Percentiles rank a stretch among this genome's conserved stretches.
These are phyloP conservation scores for Ciconia stormi DNA, from an alignment of 2,113 vertebrate species.

Conservation along the genomic window DNA sequence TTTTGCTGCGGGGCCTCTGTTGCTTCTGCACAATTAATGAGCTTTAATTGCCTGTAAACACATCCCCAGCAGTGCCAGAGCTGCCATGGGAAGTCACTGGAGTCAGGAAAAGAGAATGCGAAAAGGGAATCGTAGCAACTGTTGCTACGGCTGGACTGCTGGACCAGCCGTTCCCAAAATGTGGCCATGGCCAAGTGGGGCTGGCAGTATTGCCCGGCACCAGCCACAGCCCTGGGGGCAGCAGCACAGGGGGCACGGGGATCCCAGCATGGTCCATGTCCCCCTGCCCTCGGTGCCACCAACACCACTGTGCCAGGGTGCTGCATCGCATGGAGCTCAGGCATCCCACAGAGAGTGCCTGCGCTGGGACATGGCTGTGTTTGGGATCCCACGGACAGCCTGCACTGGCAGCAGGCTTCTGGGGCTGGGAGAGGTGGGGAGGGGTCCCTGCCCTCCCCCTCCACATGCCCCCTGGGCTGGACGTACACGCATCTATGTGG, in stretches of 20 bases:
- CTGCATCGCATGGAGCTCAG: accelerated
- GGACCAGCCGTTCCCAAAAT: accelerated
- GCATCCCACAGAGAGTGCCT: neutral
- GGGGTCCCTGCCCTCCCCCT: neutral
- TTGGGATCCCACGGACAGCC: neutral
- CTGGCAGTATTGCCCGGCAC: neutral
- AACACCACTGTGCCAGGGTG: accelerated
- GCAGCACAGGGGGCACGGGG: accelerated
- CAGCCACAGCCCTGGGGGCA: neutral
- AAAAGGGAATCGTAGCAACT: slow-evolving; percentile 10
- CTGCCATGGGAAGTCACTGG: neutral
- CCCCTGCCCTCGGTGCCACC: neutral
- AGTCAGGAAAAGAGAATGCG: neutral
- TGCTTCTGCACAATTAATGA: slow-evolving; percentile 52
- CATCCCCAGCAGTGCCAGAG: slow-evolving; percentile 14
- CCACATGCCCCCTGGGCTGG: accelerated
- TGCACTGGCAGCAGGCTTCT: neutral
- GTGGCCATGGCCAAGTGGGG: neutral
- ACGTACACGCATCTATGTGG: accelerated
- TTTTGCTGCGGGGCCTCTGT: neutral
- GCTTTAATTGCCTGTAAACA: slow-evolving; percentile 67
- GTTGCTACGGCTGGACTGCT: neutral
- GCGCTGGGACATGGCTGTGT: accelerated
- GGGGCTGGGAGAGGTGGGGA: no score
- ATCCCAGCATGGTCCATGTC: accelerated